Conservation (phyloP, 1,140 invertebrate species). For the Saccostrea echinata region DNA sequence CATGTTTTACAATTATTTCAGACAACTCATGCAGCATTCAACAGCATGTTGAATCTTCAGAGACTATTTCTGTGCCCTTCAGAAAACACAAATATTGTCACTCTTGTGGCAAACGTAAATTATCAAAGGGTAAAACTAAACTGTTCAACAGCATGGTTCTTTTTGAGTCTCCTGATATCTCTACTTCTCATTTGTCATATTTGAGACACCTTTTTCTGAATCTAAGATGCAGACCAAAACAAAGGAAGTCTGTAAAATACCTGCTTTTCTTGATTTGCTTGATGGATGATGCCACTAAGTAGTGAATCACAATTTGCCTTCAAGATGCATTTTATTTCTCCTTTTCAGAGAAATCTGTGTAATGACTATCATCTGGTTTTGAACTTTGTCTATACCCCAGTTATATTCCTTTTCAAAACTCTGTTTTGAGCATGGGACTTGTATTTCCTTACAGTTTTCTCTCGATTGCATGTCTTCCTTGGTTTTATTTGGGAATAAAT, state of each 20-base stretch:
- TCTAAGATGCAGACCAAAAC: background rate
- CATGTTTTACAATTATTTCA: background rate
- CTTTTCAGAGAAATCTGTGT: too few species aligned
- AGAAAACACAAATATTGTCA: background rate
- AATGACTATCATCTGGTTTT: too few species aligned
- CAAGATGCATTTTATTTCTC: too few species aligned
- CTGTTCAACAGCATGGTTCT: background rate
- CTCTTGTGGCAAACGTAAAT: slow-evolving; percentile 19
- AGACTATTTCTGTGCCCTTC: background rate
- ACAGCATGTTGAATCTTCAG: background rate
- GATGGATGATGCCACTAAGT: background rate
- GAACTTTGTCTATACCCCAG: too few species aligned
- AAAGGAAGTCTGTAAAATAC: background rate
- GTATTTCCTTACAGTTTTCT: too few species aligned
- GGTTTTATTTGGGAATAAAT: too few species aligned
- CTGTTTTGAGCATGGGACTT: too few species aligned
- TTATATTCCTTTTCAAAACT: too few species aligned
- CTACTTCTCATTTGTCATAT: background rate
- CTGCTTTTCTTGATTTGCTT: background rate
- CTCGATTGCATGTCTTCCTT: too few species aligned
- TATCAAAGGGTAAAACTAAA: background rate
- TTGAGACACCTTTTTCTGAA: background rate
- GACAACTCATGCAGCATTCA: background rate
- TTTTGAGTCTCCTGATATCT: background rate
- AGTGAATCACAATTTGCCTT: too few species aligned